Conservation (phyloP, 2,113 vertebrate genomes). For the Notarius lentiginosus region DNA sequence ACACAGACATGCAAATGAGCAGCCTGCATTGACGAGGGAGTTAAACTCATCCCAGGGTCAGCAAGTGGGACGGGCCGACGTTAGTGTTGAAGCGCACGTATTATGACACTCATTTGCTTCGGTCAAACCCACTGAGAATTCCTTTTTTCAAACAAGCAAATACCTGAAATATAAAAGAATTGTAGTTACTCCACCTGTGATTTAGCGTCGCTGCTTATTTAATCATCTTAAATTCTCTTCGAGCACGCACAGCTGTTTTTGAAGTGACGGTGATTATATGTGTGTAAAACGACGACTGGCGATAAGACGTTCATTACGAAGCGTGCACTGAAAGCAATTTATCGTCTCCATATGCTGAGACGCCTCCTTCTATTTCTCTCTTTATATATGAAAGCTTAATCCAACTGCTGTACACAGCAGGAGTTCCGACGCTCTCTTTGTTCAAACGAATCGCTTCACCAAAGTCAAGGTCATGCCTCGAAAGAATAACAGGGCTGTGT, state of each 20-base stretch:
- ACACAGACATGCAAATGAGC: too few relatives aligned
- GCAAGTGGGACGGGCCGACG: too few relatives aligned
- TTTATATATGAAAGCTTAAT: not conserved
- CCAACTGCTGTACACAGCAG: not conserved
- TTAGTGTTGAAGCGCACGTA: too few relatives aligned
- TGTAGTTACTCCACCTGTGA: not conserved
- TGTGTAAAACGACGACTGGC: not conserved
- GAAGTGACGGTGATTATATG: not conserved
- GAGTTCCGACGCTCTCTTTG: not conserved
- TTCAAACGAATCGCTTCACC: not conserved
- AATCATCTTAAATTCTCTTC: not conserved
- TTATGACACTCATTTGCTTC: too few relatives aligned
- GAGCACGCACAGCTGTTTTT: not conserved
- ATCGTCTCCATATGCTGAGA: not conserved
- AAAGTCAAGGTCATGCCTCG: conserved; percentile 20
- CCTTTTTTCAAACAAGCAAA: too few relatives aligned
- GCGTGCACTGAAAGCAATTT: not conserved
- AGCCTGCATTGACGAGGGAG: too few relatives aligned
- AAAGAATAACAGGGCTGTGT: conserved; percentile 7
- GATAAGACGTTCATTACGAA: not conserved
- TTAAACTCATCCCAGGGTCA: too few relatives aligned
- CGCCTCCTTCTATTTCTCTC: not conserved
- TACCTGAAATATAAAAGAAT: too few relatives aligned
- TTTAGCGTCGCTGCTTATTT: not conserved
- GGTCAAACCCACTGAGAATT: too few relatives aligned